Conservation (phyloP, 2,113 vertebrate genomes). For the Globicephala melas region DNA sequence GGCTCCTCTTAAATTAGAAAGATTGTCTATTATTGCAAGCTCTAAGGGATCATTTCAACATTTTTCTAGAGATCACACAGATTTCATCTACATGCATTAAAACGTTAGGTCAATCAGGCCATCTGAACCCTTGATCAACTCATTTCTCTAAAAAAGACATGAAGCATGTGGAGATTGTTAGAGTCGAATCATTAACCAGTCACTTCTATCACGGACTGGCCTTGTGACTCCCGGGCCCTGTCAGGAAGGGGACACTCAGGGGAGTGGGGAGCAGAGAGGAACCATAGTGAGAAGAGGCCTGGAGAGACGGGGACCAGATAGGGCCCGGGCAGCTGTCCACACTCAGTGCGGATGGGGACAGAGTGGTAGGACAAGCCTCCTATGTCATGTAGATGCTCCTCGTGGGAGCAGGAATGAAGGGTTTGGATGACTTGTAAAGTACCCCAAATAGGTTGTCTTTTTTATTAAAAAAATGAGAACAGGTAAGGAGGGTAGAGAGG, state of each 20-base stretch:
- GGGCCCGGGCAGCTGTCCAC: not conserved
- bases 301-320: not conserved
- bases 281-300: accelerated
- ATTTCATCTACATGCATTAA: not conserved
- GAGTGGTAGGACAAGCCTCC: accelerated
- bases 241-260: not conserved
- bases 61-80: not conserved
- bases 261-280: not conserved
- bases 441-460: not conserved
- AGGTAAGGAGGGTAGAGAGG: not conserved
- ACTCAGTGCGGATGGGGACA: not conserved
- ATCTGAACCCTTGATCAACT: not conserved
- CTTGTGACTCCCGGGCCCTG: too few species aligned
- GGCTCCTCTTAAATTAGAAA: not conserved
- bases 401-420: not conserved
- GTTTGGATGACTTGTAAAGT: not conserved
- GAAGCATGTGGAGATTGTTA: not conserved
- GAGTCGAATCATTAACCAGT: not conserved
- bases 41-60: not conserved
- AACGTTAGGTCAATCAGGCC: not conserved
- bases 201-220: not conserved
- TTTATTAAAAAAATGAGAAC: not conserved
- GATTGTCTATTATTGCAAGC: not conserved
- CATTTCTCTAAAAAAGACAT: not conserved
- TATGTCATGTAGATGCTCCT: not conserved